Evolutionary conservation across 2,888 invertebrate genomes (phyloP), one percentile per base, ranked within the genome.

Genomic region (Lordiphosa fenestrarum): DNA sequence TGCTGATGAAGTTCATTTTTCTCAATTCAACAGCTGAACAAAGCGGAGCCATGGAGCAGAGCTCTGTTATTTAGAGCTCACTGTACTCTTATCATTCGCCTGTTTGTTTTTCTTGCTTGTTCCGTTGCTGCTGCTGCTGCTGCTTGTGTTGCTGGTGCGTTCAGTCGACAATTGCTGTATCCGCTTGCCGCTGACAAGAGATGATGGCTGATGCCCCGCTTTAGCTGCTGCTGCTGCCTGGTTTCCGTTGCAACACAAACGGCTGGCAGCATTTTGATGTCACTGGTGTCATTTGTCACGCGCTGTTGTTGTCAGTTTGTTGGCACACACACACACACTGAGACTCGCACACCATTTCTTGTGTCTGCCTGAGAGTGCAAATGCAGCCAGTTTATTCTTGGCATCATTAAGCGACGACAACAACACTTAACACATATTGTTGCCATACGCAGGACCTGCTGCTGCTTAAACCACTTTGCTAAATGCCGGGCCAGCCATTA

Each of bases 221-320:
- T 48, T 39, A 42, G 46, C 35, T 36, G 5, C 37, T 30, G 38
- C 19, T 51, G 51, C 39, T 57, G 59, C 42, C 58, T 39, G 41
- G 62, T 56, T 76, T 76, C 75, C 75, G 81, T 63, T 65, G 81
- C 63, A 56, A 46, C 55, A 33, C 36, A 42, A 53, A 42, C 61
- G 33, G 53, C 62, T 50, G 47, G 56, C 77, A 73, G 59, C 68
- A 68, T 59, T 71, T 76, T 81, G 71, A 73, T 81, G 81, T 69
- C 76, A 55, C 61, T 77, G 69, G 66, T 73, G 82, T 82, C 77
- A 77, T 77, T 77, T 77, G 77, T 77, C 77, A 82, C 82, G 82
- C 75, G 59, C 66, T 63, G 48, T 36, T 25, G 63, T 67, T 61
- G 69, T 56, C 57, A 59, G 58, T 69, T 66, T 71, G 72, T 60